These are phyloP conservation scores for Periparus ater DNA, from an alignment of 2,797 vertebrate species.

Conservation along the genomic window DNA sequence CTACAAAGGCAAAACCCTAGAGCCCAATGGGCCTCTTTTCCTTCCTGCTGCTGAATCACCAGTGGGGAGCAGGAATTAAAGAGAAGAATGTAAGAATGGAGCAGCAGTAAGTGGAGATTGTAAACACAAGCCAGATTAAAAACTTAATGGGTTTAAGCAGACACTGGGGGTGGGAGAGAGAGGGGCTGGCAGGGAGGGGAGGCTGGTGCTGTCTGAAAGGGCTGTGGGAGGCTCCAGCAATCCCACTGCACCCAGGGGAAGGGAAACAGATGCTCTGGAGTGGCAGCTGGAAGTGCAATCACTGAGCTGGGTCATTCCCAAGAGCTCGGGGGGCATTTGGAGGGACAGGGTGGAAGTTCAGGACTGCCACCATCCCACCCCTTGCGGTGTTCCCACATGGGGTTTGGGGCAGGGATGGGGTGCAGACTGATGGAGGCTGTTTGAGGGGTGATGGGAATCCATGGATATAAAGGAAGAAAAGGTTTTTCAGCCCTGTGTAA, in stretches of 20 bases:
- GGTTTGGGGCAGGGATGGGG: neutral
- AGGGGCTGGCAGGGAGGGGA: neutral
- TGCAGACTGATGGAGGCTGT: neutral
- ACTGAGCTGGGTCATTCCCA: neutral
- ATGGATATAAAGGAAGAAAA: neutral
- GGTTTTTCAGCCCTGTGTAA: neutral
- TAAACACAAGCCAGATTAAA: neutral
- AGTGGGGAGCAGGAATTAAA: neutral
- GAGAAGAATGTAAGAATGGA: neutral
- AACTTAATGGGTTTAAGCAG: neutral
- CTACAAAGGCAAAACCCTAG: neutral
- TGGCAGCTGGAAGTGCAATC: neutral
- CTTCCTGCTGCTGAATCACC: neutral
- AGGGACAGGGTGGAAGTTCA: neutral
- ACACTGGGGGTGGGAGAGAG: neutral
- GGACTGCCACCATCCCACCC: neutral
- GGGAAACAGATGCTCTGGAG: neutral
- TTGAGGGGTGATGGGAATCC: neutral
- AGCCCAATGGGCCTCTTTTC: neutral
- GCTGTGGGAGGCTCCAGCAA: neutral
- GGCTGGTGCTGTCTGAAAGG: neutral
- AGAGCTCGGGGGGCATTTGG: neutral
- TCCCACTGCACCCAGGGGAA: neutral
- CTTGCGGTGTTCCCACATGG: neutral
- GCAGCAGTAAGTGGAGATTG: neutral